A percentile compares a stretch with the other conserved stretches of the same genome.
These are phyloP conservation scores for Plebejus argus DNA, from an alignment of 2,888 invertebrate species.

Conservation along the genomic window DNA sequence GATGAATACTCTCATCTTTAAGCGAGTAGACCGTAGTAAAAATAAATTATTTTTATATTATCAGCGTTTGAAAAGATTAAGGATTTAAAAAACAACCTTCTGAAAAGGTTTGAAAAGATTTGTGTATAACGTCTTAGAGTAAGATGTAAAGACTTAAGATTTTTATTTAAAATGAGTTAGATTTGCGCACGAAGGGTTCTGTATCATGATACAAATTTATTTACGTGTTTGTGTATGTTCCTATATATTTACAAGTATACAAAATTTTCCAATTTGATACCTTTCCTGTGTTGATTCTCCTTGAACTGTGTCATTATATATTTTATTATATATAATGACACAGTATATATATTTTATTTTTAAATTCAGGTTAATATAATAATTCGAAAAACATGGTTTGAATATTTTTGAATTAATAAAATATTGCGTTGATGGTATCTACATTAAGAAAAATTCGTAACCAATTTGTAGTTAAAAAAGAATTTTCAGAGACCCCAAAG, in stretches of 20 bases:
- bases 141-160: not conserved
- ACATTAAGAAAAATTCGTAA: too few relatives aligned
- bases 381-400: too few relatives aligned
- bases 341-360: too few relatives aligned
- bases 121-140: not conserved
- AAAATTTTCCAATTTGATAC: slow-evolving; percentile 28
- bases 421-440: too few relatives aligned
- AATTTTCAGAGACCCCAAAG: slow-evolving; percentile 59
- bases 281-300: too few relatives aligned
- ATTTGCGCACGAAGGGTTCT: not conserved
- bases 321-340: too few relatives aligned
- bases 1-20: not conserved
- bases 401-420: too few relatives aligned
- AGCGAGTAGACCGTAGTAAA: not conserved
- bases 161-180: not conserved
- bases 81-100: not conserved
- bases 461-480: too few relatives aligned
- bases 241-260: not conserved
- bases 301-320: too few relatives aligned
- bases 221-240: not conserved
- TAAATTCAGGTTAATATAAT: too few relatives aligned
- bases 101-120: not conserved
- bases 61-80: not conserved
- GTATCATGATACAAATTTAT: not conserved
- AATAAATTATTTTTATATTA: not conserved